phyloP scores from a whole-genome alignment of 2,888 invertebrate species.

The Strigamia crassipes region DNA sequence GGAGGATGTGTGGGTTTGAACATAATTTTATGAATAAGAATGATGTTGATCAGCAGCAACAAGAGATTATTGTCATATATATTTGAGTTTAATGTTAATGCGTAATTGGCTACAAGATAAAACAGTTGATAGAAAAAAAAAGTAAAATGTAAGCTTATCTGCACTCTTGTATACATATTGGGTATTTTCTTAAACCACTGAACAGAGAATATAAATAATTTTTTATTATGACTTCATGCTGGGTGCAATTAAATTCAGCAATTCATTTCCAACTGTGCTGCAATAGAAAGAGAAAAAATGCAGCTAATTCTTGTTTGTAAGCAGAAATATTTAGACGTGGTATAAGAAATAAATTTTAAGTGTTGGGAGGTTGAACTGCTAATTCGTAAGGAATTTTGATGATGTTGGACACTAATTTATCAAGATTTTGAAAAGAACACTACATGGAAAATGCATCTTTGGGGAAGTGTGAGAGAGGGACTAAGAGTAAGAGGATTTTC shows the following conservation, averaged over 20 bases:
- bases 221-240: conserved; percentile 20
- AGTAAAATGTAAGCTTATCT: neutral
- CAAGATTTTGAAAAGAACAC: neutral
- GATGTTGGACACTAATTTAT: conserved; percentile 20
- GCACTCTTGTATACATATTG: conserved; percentile 6
- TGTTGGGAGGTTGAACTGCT: neutral
- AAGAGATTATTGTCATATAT: neutral
- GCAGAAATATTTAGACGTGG: neutral
- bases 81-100: conserved; percentile 3
- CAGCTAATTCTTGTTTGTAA: conserved; percentile 24
- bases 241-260: conserved; percentile 29
- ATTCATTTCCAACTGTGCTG: conserved; percentile 33
- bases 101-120: conserved; percentile 5
- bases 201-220: neutral
- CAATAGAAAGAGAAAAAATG: conserved; percentile 8
- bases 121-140: conserved; percentile 1
- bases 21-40: neutral
- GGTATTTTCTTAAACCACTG: neutral
- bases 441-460: conserved; percentile 30
- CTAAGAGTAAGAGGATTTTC: conserved; percentile 25
- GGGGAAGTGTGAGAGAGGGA: neutral
- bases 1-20: neutral
- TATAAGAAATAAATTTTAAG: neutral
- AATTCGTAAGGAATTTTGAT: conserved; percentile 13
- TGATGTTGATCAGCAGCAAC: neutral